Evolutionary conservation across 2,113 vertebrate species (phyloP), one percentile per base, ranked within the genome.

Genomic region (Macaca nemestrina): DNA sequence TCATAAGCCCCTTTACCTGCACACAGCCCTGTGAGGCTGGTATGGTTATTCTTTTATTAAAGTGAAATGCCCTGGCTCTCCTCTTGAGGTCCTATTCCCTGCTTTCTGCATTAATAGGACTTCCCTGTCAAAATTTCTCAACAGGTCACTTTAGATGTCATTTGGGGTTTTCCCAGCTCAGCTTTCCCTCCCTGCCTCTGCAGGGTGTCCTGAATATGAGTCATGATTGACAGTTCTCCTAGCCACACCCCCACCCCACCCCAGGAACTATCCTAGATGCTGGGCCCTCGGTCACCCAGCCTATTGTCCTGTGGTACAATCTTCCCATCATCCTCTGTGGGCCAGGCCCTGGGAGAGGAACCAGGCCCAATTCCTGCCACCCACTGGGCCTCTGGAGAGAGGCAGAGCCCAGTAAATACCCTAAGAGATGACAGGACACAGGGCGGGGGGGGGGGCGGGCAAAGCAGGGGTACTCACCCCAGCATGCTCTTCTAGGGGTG

Each of bases 71-170:
- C 50, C 40, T 10, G 32, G 64, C 35, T 73, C 16, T 93, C n/a
- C 50, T 30, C 40, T 27, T 17, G 68, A 88, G 43, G 30, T 68
- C 27, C 52, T 35, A 27, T 23, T 25, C 3, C 72, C 35, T 13
- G 3, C 68, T 83, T 82, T 64, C 73, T 59, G 13, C 73, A 83
- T 45, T 85, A 90, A 57, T 45, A 55, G 11, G 20, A 4, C 20
- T 87, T 90, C 67, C 94, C 88, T 72, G 38, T 55, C 45, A 38
- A 55, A 79, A 55, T 92, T 93, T 88, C 55, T 89, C 88, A n/a
- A 35, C 35, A 25, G 67, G 68, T 82, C 30, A 25, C 82, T 83
- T 95, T 92, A 92, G 93, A 79, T 45, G 30, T 88, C 22, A 9
- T 86, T 75, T 87, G 78, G 48, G 27, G 35, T 64, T 32, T 64